phyloP scores from a whole-genome alignment of 2,888 invertebrate species.

The Phengaris alcon region DNA sequence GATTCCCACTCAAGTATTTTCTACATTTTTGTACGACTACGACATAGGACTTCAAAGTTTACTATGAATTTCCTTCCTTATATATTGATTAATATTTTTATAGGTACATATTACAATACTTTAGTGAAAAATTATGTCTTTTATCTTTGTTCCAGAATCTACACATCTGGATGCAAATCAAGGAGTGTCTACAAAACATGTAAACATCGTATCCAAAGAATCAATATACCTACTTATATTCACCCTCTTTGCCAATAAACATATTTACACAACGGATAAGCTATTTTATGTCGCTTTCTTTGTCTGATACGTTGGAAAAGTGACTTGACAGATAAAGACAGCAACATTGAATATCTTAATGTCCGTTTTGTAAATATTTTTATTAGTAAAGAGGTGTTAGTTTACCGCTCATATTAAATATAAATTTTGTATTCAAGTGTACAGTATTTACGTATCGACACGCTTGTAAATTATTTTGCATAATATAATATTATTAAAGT shows the following conservation, averaged over 20 bases:
- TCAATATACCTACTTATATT: constrained; percentile 43
- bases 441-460: constrained; percentile 19
- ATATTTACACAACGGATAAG: no score
- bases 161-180: constrained; percentile 87
- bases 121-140: constrained; percentile 1
- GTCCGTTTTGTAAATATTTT: no score
- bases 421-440: constrained; percentile 53
- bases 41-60: no score
- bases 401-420: constrained; percentile 34
- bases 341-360: no score
- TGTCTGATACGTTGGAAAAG: no score
- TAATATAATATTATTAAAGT: not conserved
- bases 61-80: no score
- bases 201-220: constrained; percentile 54
- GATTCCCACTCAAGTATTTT: no score
- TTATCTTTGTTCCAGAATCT: constrained; percentile 77
- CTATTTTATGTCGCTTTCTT: no score
- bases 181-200: constrained; percentile 86
- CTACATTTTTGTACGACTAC: no score
- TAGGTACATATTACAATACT: not conserved
- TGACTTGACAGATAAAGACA: no score
- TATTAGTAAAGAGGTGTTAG: not conserved
- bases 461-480: constrained; percentile 19
- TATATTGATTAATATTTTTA: no score
- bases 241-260: no score